Conservation (phyloP, 2,113 vertebrate species). For the Trichomycterus rosablanca region DNA sequence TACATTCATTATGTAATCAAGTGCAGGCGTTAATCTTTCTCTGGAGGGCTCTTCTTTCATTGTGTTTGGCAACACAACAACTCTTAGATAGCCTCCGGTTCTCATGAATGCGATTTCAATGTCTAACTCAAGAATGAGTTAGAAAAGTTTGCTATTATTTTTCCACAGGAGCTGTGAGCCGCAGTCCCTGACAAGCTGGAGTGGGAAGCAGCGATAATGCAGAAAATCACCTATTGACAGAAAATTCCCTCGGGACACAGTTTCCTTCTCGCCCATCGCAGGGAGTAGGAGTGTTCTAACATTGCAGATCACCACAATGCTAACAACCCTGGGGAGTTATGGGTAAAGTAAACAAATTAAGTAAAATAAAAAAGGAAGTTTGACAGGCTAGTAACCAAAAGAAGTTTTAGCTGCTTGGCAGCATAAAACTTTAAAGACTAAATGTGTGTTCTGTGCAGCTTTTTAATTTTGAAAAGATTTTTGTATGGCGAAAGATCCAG, state of each 20-base stretch:
- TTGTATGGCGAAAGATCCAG: too few relatives aligned
- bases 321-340: slow-evolving; percentile 25
- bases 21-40: slow-evolving; percentile 10
- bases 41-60: not conserved
- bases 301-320: not conserved
- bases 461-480: slow-evolving; percentile 12
- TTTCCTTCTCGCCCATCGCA: slow-evolving; percentile 2
- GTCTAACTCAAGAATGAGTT: too few relatives aligned
- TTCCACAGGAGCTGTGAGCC: too few relatives aligned
- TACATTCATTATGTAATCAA: slow-evolving; percentile 19
- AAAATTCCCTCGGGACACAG: slow-evolving; percentile 13
- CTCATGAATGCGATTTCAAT: too few relatives aligned
- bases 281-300: slow-evolving; percentile 26
- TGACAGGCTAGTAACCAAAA: not conserved
- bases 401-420: not conserved
- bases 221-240: slow-evolving; percentile 21
- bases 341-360: slow-evolving; percentile 13
- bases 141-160: too few relatives aligned
- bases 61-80: slow-evolving; percentile 23
- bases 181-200: not conserved
- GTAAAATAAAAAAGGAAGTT: slow-evolving; percentile 1
- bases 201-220: not conserved
- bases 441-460: slow-evolving; percentile 8
- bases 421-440: slow-evolving; percentile 10
- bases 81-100: slow-evolving; percentile 15